Base-by-base conservation (phyloP, 2,113 vertebrate genomes). In the Phasianus colchicus region DNA sequence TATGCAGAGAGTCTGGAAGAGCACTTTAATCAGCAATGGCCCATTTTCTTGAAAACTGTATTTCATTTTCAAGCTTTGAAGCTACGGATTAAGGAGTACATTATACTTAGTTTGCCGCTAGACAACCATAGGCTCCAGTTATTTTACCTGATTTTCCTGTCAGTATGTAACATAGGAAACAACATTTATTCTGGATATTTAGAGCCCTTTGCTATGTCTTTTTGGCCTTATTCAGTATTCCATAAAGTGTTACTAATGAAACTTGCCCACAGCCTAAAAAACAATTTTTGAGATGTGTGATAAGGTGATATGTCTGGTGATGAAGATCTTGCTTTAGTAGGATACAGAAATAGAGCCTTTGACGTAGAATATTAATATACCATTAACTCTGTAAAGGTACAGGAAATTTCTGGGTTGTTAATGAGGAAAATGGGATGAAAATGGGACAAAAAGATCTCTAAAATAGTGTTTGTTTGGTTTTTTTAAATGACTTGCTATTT, bases 111-210 rank as follows among this genome's bases (percentile, higher is more conserved):
- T 30, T 64, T 86, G n/a, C 36, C 24, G 7, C 7, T 34, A 6
- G 88, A 38, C 10, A 45, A 13, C 6, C 3, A 16, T 11, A 4
- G 4, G 3, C 16, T 76, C 5, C 40, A 29, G 54, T 42, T 1
- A 0, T 73, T 0, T 0, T 45, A 27, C 16, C 29, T 19, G 36
- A 20, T 66, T 82, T 82, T 76, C 60, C 13, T 60, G 4, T 18
- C 27, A 29, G 13, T 69, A 7, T 24, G 34, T 72, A 36, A 38
- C 11, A 22, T 57, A 9, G 34, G 55, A 84, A 75, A 14, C 4
- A 0, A 14, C 5, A 0, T 5, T 6, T 1, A 1, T 50, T 74
- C 10, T 78, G 60, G 50, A 74, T 73, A 22, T 52, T 1, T 30
- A 14, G 72, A 90, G 30, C 30, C 40, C 24, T 74, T 81, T 4